Evolutionary conservation across 1,140 invertebrate species (phyloP).

Genomic region (Coelopa frigida): DNA sequence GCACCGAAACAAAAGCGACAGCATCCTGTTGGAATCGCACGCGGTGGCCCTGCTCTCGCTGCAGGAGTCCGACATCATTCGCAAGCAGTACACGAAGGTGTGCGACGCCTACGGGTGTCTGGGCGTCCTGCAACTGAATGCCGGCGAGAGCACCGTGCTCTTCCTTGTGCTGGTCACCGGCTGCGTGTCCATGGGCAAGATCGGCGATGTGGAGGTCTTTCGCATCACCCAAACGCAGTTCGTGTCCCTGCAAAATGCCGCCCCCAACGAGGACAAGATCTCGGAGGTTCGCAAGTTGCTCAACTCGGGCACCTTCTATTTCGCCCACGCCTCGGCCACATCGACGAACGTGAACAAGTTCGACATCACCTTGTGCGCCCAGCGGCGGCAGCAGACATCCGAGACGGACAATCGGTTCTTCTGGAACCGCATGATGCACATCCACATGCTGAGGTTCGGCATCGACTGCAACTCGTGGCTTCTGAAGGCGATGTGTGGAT

Average conservation of each 20-base stretch:
- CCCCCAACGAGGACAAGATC: slow-evolving; percentile 69
- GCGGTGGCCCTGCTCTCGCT: slow-evolving; percentile 66
- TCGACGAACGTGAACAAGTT: slow-evolving; percentile 47
- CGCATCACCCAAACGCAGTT: slow-evolving; percentile 87
- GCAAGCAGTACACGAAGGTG: slow-evolving; percentile 79
- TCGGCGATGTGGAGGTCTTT: slow-evolving; percentile 88
- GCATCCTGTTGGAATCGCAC: slow-evolving; percentile 84
- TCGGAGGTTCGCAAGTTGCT: slow-evolving; percentile 78
- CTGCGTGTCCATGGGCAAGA: slow-evolving; percentile 90
- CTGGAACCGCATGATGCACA: slow-evolving; percentile 92
- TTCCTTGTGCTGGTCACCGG: slow-evolving; percentile 91
- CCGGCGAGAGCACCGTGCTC: slow-evolving; percentile 72
- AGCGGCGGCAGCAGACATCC: slow-evolving; percentile 68
- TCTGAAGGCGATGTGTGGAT: slow-evolving; percentile 90
- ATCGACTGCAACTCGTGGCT: slow-evolving; percentile 85
- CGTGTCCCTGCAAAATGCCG: slow-evolving; percentile 69
- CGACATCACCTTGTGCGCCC: slow-evolving; percentile 89
- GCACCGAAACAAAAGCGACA: slow-evolving; percentile 70
- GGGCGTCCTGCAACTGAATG: slow-evolving; percentile 80
- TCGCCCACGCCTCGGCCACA: slow-evolving; percentile 59
- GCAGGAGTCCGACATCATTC: slow-evolving; percentile 80
- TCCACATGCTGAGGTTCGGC: slow-evolving; percentile 83
- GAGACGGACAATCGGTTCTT: slow-evolving; percentile 92
- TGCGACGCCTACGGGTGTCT: slow-evolving; percentile 89
- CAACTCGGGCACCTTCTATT: slow-evolving; percentile 95